These are phyloP conservation scores for Phenganax marumi DNA, from an alignment of 92 coral and sea anemone genomes.

Conservation along the genomic window DNA sequence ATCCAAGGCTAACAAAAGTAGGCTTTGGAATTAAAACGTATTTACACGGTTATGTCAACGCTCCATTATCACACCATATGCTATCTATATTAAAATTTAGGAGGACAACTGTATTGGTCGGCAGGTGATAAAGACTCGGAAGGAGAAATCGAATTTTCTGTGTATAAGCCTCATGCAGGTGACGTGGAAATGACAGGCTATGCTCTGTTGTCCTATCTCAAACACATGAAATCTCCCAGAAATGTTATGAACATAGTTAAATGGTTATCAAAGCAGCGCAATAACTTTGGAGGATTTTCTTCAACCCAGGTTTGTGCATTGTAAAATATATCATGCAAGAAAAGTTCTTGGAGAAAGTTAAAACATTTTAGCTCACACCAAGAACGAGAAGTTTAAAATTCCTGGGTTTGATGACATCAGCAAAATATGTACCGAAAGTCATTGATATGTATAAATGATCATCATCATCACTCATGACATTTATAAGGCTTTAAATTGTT, in stretches of 20 bases:
- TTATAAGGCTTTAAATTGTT: no score
- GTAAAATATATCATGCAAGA: background rate
- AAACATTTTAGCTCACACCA: no score
- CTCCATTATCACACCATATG: no score
- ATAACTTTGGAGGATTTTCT: slow-evolving; percentile 44
- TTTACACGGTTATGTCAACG: no score
- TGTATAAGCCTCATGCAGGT: background rate
- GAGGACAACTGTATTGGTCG: slow-evolving; percentile 12
- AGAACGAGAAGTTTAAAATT: no score
- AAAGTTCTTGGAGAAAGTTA: no score
- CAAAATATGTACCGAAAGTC: background rate
- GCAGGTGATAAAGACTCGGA: background rate
- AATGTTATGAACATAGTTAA: slow-evolving; percentile 19
- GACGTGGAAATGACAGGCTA: slow-evolving; percentile 51
- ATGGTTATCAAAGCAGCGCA: slow-evolving; percentile 47
- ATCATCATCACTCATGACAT: no score
- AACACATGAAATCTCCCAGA: background rate
- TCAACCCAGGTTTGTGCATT: slow-evolving; percentile 39
- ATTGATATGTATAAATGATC: no score
- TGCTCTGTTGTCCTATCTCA: slow-evolving; percentile 41
- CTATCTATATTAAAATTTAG: background rate
- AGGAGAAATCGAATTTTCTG: no score
- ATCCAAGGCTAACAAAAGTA: no score
- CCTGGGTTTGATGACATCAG: no score
- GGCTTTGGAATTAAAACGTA: no score